Evolutionary conservation across 2,888 invertebrate genomes (phyloP), one percentile per base, ranked within the genome.

Genomic region (Tridacna gigas): DNA sequence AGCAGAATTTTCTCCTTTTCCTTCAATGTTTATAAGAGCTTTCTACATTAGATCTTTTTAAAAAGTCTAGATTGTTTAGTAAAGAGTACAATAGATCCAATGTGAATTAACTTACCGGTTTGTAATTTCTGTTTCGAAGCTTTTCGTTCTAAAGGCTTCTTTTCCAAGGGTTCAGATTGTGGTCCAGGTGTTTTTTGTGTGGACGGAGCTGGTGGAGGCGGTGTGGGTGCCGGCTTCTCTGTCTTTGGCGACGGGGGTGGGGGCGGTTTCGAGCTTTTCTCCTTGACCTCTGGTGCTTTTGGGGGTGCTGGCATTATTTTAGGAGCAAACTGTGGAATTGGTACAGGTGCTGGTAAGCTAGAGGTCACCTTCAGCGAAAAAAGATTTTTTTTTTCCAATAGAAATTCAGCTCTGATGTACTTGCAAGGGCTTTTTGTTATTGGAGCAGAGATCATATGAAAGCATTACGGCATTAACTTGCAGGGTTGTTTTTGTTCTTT

Each of bases 301-400:
- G 76, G 79, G 48, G 60, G 63, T 15, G 71, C 22, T 56, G 48
- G 61, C 22, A 69, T 65, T 51, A 60, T 60, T 48, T 76, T 69
- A 22, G 76, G 76, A 22, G 51, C 61, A 47, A 75, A 85, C 11
- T 26, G 28, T 22, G 85, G 85, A 0, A 85, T 60, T 7, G 77
- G 77, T 11, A 82, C 77, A 20, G 85, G 85, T 20, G 74, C 75
- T 26, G 85, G 85, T 47, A 85, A 48, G 45, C 74, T 77, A 13
- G 79, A 74, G 2, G 82, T 77, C 37, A 80, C 82, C 85, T 85
- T 45, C 9, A 9, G 28, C 15, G 13, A 22, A 66, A 28, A 79
- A 7, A 79, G 26, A 71, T 51, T 37, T 37, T 37, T 37, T 37
- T 37, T 37, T 37, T 37, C 7, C 37, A 37, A 4, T 37, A 4